Evolutionary conservation across 2,888 invertebrate species (phyloP), one percentile per base, ranked within the genome.

Genomic region (Brenthis hecate): DNA sequence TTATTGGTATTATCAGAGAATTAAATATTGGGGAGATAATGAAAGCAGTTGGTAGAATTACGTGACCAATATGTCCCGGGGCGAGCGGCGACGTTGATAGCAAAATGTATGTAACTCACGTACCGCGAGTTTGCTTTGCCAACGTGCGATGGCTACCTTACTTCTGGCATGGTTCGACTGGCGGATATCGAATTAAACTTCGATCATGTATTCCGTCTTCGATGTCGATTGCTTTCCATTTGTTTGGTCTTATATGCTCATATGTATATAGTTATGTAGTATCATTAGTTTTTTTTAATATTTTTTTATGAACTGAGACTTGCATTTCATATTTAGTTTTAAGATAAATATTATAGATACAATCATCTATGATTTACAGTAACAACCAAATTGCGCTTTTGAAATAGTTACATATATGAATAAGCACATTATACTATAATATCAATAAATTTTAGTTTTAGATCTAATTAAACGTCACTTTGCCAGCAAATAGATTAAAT

Each of bases 11-110:
- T 23, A 61, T 51, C 56, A 53, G 55, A 32, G 53, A 63, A 71
- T 68, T 71, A 68, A 68, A 66, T 60, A 65, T 57, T 57, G 36
- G 63, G 57, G 56, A 68, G 68, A 71, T 71, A 71, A 68, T 71
- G 65, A 71, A 68, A 71, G 68, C 65, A 68, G 65, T 71, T 82
- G 85, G 83, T 78, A 80, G 77, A 81, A 83, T 81, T 85, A 90
- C 91, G 91, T 91, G 91, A 90, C 89, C 90, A 89, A 91, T 91
- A 88, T 86, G 88, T 89, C 87, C 82, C 82, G 65, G 73, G 78
- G 83, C 79, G 83, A 80, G 81, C 81, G 78, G 81, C 70, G 56
- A 76, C 75, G 77, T 78, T 79, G 83, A 81, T 81, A 82, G 79
- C 78, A 74, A 78, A 82, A 80, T 85, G 86, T 89, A 90, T 90